A percentile compares a stretch with the other conserved stretches of the same genome.
These are phyloP conservation scores for Dimorphilus gyrociliatus DNA, from an alignment of 2,888 invertebrate genomes.

Conservation along the genomic window DNA sequence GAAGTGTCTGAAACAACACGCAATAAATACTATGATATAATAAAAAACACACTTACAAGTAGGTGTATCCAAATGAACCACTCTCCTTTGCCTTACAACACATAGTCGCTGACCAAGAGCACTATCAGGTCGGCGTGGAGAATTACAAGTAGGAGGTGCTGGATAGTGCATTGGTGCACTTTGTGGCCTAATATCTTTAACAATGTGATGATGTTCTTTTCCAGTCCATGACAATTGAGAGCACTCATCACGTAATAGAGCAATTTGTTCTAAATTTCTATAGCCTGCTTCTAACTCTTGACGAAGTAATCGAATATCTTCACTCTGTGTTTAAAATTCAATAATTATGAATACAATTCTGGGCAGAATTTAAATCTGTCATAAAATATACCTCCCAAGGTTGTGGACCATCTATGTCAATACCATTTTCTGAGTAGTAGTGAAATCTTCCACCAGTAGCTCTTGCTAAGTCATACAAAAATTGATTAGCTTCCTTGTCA, in stretches of 20 bases:
- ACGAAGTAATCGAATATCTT: constrained; percentile 31
- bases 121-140: too few species aligned
- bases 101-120: too few species aligned
- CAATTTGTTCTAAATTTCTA: constrained; percentile 25
- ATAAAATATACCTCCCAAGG: constrained; percentile 25
- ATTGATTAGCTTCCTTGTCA: constrained; percentile 33
- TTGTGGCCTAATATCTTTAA: too few species aligned
- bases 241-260: constrained; percentile 32
- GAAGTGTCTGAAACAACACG: too few species aligned
- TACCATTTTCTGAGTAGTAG: constrained; percentile 29
- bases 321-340: constrained; percentile 34
- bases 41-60: too few species aligned
- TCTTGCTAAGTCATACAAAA: constrained; percentile 29
- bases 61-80: too few species aligned
- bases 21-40: too few species aligned
- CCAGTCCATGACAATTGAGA: constrained; percentile 27
- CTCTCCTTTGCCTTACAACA: too few species aligned
- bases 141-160: too few species aligned
- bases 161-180: too few species aligned
- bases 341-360: too few species aligned
- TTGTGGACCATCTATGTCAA: constrained; percentile 26
- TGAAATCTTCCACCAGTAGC: constrained; percentile 35
- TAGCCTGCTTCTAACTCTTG: constrained; percentile 24
- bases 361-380: not conserved
- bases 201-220: not conserved